A percentile compares a stretch with the other conserved stretches of the same genome.
phyloP scores from a whole-genome alignment of 2,113 vertebrate species.

The Nicator chloris region DNA sequence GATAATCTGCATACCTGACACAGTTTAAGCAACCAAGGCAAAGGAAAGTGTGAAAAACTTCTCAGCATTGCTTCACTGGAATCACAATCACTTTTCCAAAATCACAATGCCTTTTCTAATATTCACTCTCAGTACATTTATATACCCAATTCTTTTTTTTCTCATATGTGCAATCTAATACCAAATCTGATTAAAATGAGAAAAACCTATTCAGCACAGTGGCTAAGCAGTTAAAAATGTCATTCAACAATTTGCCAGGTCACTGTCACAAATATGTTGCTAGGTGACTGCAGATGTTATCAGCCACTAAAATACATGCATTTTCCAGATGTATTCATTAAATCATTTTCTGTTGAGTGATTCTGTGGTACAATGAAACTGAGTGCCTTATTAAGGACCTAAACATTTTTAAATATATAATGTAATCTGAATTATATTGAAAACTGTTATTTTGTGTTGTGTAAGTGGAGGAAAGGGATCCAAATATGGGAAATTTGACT shows the following conservation, averaged over 20 bases:
- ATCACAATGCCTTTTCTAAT: not conserved
- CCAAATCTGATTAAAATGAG: not conserved
- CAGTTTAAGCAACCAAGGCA: not conserved
- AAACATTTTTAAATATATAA: not conserved
- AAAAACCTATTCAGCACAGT: not conserved
- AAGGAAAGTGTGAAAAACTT: not conserved
- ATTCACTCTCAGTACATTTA: not conserved
- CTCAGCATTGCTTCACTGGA: not conserved
- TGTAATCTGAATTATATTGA: not conserved
- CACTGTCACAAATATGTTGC: constrained; percentile 50
- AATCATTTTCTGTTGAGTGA: not conserved
- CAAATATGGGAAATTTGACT: not conserved
- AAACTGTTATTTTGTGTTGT: not conserved
- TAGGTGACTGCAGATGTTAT: constrained; percentile 57
- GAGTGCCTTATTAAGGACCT: not conserved
- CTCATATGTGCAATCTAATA: not conserved
- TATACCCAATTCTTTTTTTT: not conserved
- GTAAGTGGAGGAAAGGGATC: not conserved
- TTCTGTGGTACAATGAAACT: not conserved
- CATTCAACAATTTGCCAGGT: constrained; percentile 4
- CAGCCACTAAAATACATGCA: constrained; percentile 3
- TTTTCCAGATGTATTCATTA: constrained; percentile 44
- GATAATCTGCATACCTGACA: not conserved
- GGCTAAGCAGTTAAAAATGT: constrained; percentile 27
- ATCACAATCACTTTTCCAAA: not conserved